Evolutionary conservation across 2,888 invertebrate genomes (phyloP).

Genomic region (Polyommatus iphigenia): DNA sequence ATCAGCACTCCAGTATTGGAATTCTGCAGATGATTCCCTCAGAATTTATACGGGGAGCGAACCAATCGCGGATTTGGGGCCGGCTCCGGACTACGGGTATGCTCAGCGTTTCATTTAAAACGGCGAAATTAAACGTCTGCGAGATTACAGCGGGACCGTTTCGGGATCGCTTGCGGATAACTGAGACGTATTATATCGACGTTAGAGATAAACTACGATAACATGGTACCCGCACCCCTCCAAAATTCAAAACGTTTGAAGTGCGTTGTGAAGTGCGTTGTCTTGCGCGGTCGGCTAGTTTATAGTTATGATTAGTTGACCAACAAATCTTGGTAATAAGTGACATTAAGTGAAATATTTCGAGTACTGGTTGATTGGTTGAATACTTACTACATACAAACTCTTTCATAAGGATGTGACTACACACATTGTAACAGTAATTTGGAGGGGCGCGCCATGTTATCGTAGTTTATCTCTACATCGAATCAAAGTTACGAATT

Average conservation of each 20-base stretch:
- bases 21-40: constrained; percentile 68
- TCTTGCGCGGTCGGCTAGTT: too few relatives aligned
- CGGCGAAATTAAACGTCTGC: constrained; percentile 66
- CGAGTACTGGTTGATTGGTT: too few relatives aligned
- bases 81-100: constrained; percentile 47
- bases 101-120: constrained; percentile 67
- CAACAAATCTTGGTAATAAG: too few relatives aligned
- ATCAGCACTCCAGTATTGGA: constrained; percentile 68
- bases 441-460: too few relatives aligned
- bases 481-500: constrained; percentile 53
- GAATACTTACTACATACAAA: too few relatives aligned
- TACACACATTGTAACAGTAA: too few relatives aligned
- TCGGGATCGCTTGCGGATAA: constrained; percentile 62
- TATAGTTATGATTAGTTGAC: too few relatives aligned
- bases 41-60: constrained; percentile 61
- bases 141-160: constrained; percentile 61
- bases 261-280: too few relatives aligned
- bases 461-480: constrained; percentile 35
- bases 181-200: constrained; percentile 58
- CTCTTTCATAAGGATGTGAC: too few relatives aligned
- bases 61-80: constrained; percentile 57
- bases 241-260: too few relatives aligned
- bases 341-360: too few relatives aligned
- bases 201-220: constrained; percentile 37
- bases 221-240: too few relatives aligned